A percentile compares a stretch with the other conserved stretches of the same genome.
phyloP scores from a whole-genome alignment of 2,888 invertebrate genomes.

The Camponotus fellah region DNA sequence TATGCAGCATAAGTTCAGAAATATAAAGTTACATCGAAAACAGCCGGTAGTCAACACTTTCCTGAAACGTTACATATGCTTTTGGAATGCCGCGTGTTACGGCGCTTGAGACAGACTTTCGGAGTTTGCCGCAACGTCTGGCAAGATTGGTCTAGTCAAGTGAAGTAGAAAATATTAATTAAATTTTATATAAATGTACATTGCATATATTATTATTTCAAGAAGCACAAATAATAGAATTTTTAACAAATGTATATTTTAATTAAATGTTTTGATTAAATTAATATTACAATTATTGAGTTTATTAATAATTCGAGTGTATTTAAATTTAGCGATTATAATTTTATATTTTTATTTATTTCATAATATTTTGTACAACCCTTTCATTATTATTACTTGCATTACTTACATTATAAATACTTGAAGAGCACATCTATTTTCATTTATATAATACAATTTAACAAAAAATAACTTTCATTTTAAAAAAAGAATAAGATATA shows the following conservation, averaged over 20 bases:
- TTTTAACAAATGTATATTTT: not conserved
- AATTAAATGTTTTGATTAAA: not conserved
- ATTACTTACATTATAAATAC: no score
- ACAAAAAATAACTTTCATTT: no score
- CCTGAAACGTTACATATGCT: slow-evolving; percentile 82
- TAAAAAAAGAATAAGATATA: no score
- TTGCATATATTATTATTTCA: not conserved
- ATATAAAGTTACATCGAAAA: slow-evolving; percentile 85
- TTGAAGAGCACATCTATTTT: no score
- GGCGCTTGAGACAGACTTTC: slow-evolving; percentile 26
- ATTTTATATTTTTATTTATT: not conserved
- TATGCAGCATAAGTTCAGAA: slow-evolving; percentile 77
- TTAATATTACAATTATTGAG: not conserved
- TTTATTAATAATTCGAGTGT: no score
- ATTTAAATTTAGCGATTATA: not conserved
- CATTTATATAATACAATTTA: no score
- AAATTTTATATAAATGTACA: not conserved
- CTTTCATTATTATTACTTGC: no score
- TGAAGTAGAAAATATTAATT: slow-evolving; percentile 16
- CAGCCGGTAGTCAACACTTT: slow-evolving; percentile 84
- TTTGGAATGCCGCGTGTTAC: slow-evolving; percentile 24
- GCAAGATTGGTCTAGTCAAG: not conserved
- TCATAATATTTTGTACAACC: not conserved
- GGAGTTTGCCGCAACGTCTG: slow-evolving; percentile 2
- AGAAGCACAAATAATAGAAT: not conserved